A percentile compares a stretch with the other conserved stretches of the same genome.
These are phyloP conservation scores for Icerya purchasi DNA, from an alignment of 2,888 invertebrate species.

Conservation along the genomic window DNA sequence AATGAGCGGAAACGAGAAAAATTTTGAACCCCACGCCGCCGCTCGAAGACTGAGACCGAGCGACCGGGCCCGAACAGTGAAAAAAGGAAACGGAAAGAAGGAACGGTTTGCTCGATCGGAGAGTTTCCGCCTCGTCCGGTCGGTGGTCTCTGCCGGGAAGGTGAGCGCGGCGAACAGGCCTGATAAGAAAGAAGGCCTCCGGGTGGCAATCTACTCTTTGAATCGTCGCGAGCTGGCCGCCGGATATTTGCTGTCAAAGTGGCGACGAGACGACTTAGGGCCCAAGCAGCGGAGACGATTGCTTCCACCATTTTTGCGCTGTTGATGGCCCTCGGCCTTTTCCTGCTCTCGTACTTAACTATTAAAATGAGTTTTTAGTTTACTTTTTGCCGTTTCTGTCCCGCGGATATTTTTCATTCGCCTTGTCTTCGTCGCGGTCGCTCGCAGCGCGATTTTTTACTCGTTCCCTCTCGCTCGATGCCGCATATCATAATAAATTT, in stretches of 20 bases:
- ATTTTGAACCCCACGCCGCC: too few species aligned
- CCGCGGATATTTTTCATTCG: too few species aligned
- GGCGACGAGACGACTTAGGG: not conserved
- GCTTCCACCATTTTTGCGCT: not conserved
- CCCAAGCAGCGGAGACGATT: not conserved
- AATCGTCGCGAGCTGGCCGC: slow-evolving; percentile 11
- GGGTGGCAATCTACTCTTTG: slow-evolving; percentile 13
- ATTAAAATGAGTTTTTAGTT: slow-evolving; percentile 14
- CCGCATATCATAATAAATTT: too few species aligned
- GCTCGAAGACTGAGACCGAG: not conserved
- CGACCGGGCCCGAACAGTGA: not conserved
- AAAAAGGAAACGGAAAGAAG: slow-evolving; percentile 8
- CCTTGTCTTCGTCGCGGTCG: too few species aligned
- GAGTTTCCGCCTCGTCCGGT: too few species aligned
- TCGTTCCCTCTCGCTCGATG: too few species aligned
- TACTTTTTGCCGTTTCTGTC: too few species aligned
- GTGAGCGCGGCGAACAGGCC: too few species aligned
- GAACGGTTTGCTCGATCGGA: too few species aligned
- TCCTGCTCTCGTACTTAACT: slow-evolving; percentile 13
- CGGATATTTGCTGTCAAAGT: slow-evolving; percentile 8
- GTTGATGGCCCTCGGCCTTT: not conserved
- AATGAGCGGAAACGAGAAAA: too few species aligned
- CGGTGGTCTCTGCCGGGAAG: too few species aligned
- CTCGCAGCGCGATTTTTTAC: too few species aligned
- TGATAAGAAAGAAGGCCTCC: slow-evolving; percentile 6